A percentile compares a stretch with the other conserved stretches of the same genome.
Conservation (phyloP, 2,888 invertebrate genomes). For the Dermolepida albohirtum region DNA sequence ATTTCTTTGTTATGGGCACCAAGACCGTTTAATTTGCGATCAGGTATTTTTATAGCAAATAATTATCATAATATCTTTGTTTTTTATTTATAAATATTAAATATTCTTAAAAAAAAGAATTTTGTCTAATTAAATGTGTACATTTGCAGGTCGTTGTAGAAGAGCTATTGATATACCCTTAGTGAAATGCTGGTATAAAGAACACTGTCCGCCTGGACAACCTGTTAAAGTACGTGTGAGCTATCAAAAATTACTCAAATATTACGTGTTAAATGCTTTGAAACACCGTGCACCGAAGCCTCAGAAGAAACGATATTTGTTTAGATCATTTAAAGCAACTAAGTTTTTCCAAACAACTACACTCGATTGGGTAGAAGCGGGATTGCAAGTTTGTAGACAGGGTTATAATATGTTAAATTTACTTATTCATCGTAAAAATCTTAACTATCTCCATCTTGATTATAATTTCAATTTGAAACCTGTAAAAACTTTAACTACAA, state of each 20-base stretch:
- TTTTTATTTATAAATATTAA: no score
- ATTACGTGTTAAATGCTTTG: conserved; percentile 96
- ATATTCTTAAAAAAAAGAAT: conserved; percentile 16
- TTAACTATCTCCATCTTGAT: conserved; percentile 99
- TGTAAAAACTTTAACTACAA: conserved; percentile 98
- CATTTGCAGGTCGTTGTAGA: conserved; percentile 79
- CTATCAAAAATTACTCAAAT: conserved; percentile 98
- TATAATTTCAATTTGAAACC: conserved; percentile 99
- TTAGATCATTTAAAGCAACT: conserved; percentile 99
- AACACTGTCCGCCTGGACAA: conserved; percentile 93
- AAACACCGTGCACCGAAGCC: conserved; percentile 98
- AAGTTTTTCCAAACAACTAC: conserved; percentile 99
- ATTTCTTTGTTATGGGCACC: conserved; percentile 98
- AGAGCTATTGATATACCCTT: conserved; percentile 97
- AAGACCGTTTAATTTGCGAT: conserved; percentile 96
- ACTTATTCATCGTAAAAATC: conserved; percentile 98
- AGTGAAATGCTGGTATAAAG: conserved; percentile 97
- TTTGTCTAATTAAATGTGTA: conserved; percentile 1
- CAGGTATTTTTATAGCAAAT: conserved; percentile 67
- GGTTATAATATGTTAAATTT: conserved; percentile 99
- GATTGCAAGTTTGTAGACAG: conserved; percentile 97
- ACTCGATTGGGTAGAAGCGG: conserved; percentile 99
- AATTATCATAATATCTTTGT: conserved; percentile 12
- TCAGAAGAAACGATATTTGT: conserved; percentile 97
- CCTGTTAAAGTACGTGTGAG: conserved; percentile 99